These are phyloP conservation scores for Corbicula japonica DNA, from an alignment of 2,888 invertebrate genomes.

Conservation along the genomic window DNA sequence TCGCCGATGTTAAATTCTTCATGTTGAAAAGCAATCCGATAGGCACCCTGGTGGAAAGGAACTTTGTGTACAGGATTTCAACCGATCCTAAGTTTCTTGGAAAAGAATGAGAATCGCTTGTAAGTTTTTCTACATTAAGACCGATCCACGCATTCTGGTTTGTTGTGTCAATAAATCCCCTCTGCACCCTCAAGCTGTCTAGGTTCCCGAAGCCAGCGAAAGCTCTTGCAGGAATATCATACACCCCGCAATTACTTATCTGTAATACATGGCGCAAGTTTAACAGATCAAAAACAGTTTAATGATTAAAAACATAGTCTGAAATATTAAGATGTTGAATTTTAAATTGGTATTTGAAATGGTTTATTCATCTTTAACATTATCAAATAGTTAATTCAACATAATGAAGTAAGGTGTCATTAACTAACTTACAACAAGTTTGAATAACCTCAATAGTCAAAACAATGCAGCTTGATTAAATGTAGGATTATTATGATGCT, in stretches of 20 bases:
- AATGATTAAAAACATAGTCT: too few species aligned
- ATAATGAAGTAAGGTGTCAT: too few species aligned
- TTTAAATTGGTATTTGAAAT: too few species aligned
- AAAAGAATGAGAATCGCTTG: slow-evolving; percentile 41
- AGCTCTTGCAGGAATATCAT: slow-evolving; percentile 55
- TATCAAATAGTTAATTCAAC: too few species aligned
- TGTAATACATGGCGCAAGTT: too few species aligned
- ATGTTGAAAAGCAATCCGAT: slow-evolving; percentile 54
- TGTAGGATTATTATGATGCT: too few species aligned
- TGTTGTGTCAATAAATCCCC: slow-evolving; percentile 53
- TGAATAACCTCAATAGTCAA: too few species aligned
- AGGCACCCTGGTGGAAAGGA: slow-evolving; percentile 55
- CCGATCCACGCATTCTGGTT: slow-evolving; percentile 50
- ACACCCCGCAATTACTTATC: slow-evolving; percentile 67
- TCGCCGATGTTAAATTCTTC: slow-evolving; percentile 39
- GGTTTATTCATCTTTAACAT: too few species aligned
- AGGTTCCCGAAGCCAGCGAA: slow-evolving; percentile 64
- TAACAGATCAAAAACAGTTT: too few species aligned
- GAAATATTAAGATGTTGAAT: too few species aligned
- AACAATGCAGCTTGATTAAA: too few species aligned
- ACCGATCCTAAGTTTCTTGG: slow-evolving; percentile 58
- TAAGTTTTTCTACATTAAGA: slow-evolving; percentile 57
- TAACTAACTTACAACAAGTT: too few species aligned
- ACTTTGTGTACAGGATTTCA: slow-evolving; percentile 52
- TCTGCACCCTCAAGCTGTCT: slow-evolving; percentile 65